Base-by-base conservation (phyloP, 1,140 invertebrate genomes). In the Potamilus streckersoni region DNA sequence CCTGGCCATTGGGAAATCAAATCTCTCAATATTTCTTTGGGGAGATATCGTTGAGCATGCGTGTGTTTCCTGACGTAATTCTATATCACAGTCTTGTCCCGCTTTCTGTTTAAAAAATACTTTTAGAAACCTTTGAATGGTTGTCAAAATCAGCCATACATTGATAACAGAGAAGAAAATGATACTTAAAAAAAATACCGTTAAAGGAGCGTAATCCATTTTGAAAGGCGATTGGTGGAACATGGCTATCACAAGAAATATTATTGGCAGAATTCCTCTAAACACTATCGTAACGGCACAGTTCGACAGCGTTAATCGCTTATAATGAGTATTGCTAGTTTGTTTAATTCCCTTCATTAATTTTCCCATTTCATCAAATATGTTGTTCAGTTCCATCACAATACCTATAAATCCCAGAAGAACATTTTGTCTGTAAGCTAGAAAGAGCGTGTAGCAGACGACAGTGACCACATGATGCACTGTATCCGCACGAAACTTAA, bases 131-230 rank as follows among this genome's bases (percentile, higher is more conserved):
- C 81, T 64, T 73, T 80, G 81, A 38, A 80, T 64, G 23, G 71
- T 74, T 31, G 73, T 66, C 38, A 82, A 59, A 23, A 82, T 79
- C 27, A 78, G 65, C 81, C 81, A 82, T 1, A 82, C 81, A 68
- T 82, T 82, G 27, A 82, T 82, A 38, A 82, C 81, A 58, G 81
- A 82, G 65, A 79, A 82, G 57, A 82, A 82, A 71, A 82, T 82
- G 20, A 82, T 80, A 60, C 79, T 80, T 13, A 82, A 63, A 67
- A 82, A 82, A 61, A 82, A 82, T 75, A 80, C 59, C 23, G 78
- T 82, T 38, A 82, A 69, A 11, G 77, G 57, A n/a, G 79, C 66
- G 60, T 80, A 79, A 19, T 76, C 60, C 81, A 82, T 82, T 5
- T 69, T 67, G 57, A 82, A 82, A 4, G 81, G 81, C 14, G 78